Conservation (phyloP, 2,113 vertebrate species). For the Seriola rivoliana region DNA sequence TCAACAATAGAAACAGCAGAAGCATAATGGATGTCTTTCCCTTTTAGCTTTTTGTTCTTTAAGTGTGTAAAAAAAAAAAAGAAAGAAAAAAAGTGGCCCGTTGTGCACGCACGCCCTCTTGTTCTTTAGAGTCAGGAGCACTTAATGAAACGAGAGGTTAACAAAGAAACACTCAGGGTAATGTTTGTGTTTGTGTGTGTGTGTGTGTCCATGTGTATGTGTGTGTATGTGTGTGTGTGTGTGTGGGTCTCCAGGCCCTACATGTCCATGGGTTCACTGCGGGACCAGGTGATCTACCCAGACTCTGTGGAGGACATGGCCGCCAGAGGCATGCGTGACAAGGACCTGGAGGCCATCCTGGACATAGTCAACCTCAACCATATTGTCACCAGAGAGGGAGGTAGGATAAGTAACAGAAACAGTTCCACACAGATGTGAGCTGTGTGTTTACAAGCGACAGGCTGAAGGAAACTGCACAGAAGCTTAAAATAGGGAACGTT, state of each 20-base stretch:
- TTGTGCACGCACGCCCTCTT: slow-evolving; percentile 33
- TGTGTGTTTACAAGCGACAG: not conserved
- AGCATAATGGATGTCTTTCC: slow-evolving; percentile 1
- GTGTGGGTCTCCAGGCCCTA: slow-evolving; percentile 88
- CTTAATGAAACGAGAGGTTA: slow-evolving; percentile 20
- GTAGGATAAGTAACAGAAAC: slow-evolving; percentile 73
- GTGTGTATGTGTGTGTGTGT: slow-evolving; percentile 18
- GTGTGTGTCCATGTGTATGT: slow-evolving; percentile 1
- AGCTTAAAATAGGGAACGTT: not conserved
- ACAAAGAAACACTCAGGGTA: slow-evolving; percentile 3
- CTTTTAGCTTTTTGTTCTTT: slow-evolving; percentile 5
- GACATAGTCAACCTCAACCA: slow-evolving; percentile 95
- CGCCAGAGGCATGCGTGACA: slow-evolving; percentile 89
- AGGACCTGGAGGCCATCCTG: slow-evolving; percentile 92
- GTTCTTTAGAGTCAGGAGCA: not conserved
- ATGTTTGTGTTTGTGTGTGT: slow-evolving; percentile 9
- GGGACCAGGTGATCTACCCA: slow-evolving; percentile 98
- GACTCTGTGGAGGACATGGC: slow-evolving; percentile 95
- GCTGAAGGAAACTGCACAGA: not conserved
- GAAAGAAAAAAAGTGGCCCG: not conserved
- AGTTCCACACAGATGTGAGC: accelerated
- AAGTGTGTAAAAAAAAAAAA: not conserved
- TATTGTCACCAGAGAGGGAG: slow-evolving; percentile 97
- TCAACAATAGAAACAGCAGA: slow-evolving; percentile 8
- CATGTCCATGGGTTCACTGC: slow-evolving; percentile 95